phyloP scores from a whole-genome alignment of 1,140 invertebrate species.

The Drosophila orosa region DNA sequence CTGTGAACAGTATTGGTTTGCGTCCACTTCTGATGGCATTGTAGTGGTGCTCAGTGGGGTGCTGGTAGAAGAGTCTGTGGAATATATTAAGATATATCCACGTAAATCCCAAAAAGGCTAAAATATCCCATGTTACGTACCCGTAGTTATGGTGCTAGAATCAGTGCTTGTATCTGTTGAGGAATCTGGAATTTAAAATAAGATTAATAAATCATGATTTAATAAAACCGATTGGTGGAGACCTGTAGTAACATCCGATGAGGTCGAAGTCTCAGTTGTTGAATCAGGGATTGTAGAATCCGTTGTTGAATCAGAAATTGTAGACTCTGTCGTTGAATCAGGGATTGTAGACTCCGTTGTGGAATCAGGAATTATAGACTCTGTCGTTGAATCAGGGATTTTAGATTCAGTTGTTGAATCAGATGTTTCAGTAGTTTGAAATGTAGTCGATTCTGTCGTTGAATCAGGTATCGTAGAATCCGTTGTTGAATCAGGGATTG shows the following conservation, averaged over 20 bases:
- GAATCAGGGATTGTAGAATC: constrained; percentile 6
- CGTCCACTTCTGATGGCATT: constrained; percentile 21
- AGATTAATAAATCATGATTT: background rate
- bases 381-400: background rate
- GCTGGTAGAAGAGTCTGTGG: constrained; percentile 20
- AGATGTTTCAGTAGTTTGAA: no score
- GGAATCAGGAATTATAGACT: background rate
- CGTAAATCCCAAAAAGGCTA: background rate
- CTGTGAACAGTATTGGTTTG: constrained; percentile 39
- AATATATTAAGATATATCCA: background rate
- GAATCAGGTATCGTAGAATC: background rate
- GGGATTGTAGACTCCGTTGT: constrained; percentile 13
- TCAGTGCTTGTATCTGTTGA: background rate
- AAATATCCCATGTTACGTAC: background rate
- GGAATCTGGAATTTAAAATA: background rate
- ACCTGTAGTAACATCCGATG: constrained; percentile 4
- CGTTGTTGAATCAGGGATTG: background rate
- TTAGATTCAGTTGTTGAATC: background rate
- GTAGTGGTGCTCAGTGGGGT: constrained; percentile 15
- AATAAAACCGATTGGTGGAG: background rate
- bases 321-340: background rate
- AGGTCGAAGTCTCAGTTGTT: background rate
- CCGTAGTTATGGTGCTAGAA: background rate
- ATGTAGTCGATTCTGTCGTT: no score
- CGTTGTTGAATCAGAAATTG: background rate